A percentile compares a stretch with the other conserved stretches of the same genome.
Conservation (phyloP, 2,888 invertebrate genomes). For the Eristalinus sepulchralis region DNA sequence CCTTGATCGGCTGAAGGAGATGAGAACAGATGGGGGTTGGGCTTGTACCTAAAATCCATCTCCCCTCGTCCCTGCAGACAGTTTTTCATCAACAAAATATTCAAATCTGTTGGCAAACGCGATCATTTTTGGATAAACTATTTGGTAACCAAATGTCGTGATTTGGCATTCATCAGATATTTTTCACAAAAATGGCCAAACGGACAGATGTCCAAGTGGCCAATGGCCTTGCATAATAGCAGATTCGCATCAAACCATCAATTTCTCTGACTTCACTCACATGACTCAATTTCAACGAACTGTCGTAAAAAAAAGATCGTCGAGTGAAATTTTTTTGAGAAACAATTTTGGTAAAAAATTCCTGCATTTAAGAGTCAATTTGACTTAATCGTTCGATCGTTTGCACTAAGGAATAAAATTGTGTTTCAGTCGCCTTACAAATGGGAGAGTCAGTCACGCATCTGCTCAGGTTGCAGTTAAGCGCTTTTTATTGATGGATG, state of each 20-base stretch:
- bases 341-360: neutral
- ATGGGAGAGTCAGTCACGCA: neutral
- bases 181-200: neutral
- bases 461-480: neutral
- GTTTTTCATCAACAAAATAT: no score
- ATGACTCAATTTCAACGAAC: neutral
- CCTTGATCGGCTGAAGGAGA: conserved; percentile 28
- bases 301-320: neutral
- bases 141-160: no score
- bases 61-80: no score
- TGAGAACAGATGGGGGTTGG: no score
- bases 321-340: neutral
- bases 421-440: neutral
- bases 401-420: neutral
- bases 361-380: neutral
- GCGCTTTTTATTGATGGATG: neutral
- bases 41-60: no score
- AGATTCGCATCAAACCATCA: neutral
- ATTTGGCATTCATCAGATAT: no score
- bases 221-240: neutral
- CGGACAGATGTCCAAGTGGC: neutral
- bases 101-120: no score
- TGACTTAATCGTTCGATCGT: neutral
- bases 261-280: neutral
- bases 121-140: no score